phyloP scores from a whole-genome alignment of 1,140 invertebrate genomes.

The Harpegnathos saltator region DNA sequence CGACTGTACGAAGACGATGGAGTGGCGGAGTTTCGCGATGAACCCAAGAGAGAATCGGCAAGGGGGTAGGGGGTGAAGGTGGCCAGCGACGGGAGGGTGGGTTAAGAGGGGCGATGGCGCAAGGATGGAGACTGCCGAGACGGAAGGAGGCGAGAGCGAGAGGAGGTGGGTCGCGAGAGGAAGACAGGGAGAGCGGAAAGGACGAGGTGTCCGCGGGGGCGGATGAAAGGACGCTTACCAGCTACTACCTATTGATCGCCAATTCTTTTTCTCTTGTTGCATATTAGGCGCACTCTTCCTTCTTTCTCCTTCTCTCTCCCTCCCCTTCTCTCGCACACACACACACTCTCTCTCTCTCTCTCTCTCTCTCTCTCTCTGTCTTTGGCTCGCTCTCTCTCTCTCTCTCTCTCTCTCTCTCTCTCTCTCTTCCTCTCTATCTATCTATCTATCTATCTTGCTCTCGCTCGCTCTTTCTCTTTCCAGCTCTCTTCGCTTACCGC shows the following conservation, averaged over 20 bases:
- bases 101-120: slow-evolving; percentile 64
- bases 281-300: slow-evolving; percentile 85
- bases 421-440: slow-evolving; percentile 10
- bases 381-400: slow-evolving; percentile 7
- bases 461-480: slow-evolving; percentile 14
- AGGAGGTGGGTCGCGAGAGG: slow-evolving; percentile 69
- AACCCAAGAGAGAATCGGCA: slow-evolving; percentile 69
- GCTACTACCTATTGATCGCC: slow-evolving; percentile 86
- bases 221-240: slow-evolving; percentile 86
- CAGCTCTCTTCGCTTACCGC: slow-evolving; percentile 53
- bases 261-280: slow-evolving; percentile 86
- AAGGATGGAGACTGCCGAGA: slow-evolving; percentile 71
- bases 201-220: slow-evolving; percentile 80
- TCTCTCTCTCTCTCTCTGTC: slow-evolving; percentile 20
- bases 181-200: slow-evolving; percentile 79
- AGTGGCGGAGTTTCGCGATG: slow-evolving; percentile 72
- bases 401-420: slow-evolving; percentile 46
- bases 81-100: slow-evolving; percentile 64
- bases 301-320: slow-evolving; percentile 71
- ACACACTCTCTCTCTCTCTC: slow-evolving; percentile 45
- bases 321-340: neutral
- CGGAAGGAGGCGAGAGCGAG: slow-evolving; percentile 71
- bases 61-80: slow-evolving; percentile 39
- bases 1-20: slow-evolving; percentile 69
- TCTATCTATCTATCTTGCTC: slow-evolving; percentile 31